Percentiles rank a stretch among this genome's conserved stretches.
Conservation (phyloP, 2,797 vertebrate species). For the Pelodytes ibericus region DNA sequence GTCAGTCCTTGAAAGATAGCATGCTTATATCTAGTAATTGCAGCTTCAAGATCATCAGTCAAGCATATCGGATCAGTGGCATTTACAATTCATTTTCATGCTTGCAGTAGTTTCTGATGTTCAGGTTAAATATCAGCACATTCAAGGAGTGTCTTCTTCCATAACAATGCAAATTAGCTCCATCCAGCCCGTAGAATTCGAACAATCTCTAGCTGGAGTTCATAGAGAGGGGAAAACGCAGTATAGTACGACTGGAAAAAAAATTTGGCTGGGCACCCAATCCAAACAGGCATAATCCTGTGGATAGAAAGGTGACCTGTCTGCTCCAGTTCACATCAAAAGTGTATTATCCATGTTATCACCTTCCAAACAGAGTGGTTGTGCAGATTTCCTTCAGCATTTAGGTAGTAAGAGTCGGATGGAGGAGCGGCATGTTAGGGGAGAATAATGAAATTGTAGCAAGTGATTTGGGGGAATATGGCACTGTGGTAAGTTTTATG, state of each 20-base stretch:
- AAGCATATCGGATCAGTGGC: slow-evolving; percentile 46
- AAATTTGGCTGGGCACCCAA: not conserved
- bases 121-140: slow-evolving; percentile 48
- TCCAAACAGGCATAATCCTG: too few species aligned
- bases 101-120: slow-evolving; percentile 45
- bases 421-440: too few species aligned
- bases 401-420: too few species aligned
- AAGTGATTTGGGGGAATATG: too few species aligned
- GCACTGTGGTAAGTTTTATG: too few species aligned
- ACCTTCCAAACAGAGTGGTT: too few species aligned
- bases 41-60: slow-evolving; percentile 49
- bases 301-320: too few species aligned
- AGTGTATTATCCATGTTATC: too few species aligned
- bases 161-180: slow-evolving; percentile 45
- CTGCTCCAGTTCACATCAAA: too few species aligned
- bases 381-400: too few species aligned
- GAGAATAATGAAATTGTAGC: too few species aligned
- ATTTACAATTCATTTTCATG: slow-evolving; percentile 52
- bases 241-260: slow-evolving; percentile 35
- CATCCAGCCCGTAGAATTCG: slow-evolving; percentile 37
- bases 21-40: slow-evolving; percentile 41
- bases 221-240: not conserved
- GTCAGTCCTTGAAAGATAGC: slow-evolving; percentile 39
- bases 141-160: slow-evolving; percentile 7
- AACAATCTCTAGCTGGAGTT: slow-evolving; percentile 5